A percentile compares a stretch with the other conserved stretches of the same genome.
Evolutionary conservation across 1,140 invertebrate species (phyloP).

Genomic region (Epicauta chinensis): DNA sequence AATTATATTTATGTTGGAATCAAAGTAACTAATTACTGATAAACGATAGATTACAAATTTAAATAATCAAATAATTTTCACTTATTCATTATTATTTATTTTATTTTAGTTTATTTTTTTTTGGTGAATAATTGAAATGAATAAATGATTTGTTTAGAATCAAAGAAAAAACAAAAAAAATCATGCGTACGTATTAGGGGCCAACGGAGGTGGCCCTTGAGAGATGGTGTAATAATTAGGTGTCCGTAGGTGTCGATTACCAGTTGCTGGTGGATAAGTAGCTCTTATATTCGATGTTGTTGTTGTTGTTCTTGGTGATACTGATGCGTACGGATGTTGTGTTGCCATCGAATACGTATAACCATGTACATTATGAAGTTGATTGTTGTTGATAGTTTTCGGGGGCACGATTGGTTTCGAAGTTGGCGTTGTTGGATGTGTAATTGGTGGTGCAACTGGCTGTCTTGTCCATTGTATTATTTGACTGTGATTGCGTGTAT

Average conservation of each 20-base stretch:
- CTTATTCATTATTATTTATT: no score
- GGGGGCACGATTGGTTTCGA: conserved; percentile 48
- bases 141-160: not conserved
- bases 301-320: conserved; percentile 30
- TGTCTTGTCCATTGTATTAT: conserved; percentile 58
- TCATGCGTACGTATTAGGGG: conserved; percentile 44
- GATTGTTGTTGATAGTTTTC: conserved; percentile 42
- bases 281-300: conserved; percentile 29
- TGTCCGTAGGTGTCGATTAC: conserved; percentile 33
- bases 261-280: conserved; percentile 44
- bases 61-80: no score
- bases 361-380: conserved; percentile 31
- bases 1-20: no score
- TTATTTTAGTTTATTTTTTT: no score
- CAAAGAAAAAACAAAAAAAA: conserved; percentile 7
- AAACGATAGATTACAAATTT: no score
- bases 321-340: conserved; percentile 30
- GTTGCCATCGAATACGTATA: conserved; percentile 26
- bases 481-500: conserved; percentile 50
- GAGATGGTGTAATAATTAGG: conserved; percentile 34
- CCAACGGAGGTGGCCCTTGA: conserved; percentile 50
- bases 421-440: conserved; percentile 40
- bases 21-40: no score
- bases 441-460: conserved; percentile 44
- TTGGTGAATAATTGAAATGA: no score